Conservation (phyloP, 2,113 vertebrate species). For the Sander lucioperca region DNA sequence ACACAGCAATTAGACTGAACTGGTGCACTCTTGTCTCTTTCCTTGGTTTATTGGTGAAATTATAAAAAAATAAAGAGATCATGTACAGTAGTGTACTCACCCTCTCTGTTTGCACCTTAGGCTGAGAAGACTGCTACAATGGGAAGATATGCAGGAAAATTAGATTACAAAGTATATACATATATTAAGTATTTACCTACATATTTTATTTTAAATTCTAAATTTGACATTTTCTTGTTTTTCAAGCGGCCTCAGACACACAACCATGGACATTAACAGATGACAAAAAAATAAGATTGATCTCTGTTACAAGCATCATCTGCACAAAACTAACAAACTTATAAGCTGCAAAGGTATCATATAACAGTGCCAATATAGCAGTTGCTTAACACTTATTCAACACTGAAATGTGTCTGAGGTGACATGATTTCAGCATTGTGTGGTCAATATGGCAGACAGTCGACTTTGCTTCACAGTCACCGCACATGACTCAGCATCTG, state of each 20-base stretch:
- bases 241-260: background rate
- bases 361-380: background rate
- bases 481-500: constrained; percentile 36
- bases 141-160: constrained; percentile 15
- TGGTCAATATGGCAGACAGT: constrained; percentile 40
- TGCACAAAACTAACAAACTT: background rate
- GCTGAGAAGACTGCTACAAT: constrained; percentile 67
- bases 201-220: background rate
- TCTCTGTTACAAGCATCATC: background rate
- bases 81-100: constrained; percentile 48
- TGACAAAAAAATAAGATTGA: background rate
- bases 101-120: constrained; percentile 65
- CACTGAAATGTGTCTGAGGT: background rate
- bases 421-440: constrained; percentile 7
- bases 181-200: background rate
- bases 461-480: constrained; percentile 43
- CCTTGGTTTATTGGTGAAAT: background rate
- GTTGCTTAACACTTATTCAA: background rate
- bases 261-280: background rate
- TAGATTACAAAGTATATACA: background rate
- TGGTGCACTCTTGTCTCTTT: background rate
- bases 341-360: background rate
- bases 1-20: background rate
- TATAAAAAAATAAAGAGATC: background rate
- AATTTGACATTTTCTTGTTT: background rate